These are phyloP conservation scores for Calephelis nemesis DNA, from an alignment of 1,140 invertebrate species.

Conservation along the genomic window DNA sequence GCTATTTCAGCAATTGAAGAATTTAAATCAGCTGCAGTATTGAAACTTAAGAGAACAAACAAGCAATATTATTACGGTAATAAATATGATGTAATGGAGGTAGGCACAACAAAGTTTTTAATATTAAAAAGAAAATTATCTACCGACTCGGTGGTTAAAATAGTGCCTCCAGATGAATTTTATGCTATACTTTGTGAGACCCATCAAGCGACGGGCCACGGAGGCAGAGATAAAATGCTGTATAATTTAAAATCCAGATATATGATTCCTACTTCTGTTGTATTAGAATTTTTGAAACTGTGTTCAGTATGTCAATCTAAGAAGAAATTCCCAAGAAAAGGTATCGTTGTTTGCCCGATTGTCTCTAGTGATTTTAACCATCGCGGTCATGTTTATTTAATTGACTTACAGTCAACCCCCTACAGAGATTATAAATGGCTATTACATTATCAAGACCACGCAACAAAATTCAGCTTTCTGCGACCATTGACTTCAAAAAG, in stretches of 20 bases:
- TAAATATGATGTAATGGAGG: slow-evolving; percentile 8
- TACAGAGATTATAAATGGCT: slow-evolving; percentile 16
- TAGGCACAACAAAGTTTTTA: neutral
- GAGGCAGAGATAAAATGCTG: slow-evolving; percentile 12
- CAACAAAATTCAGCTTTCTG: slow-evolving; percentile 32
- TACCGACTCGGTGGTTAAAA: neutral
- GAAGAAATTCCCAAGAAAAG: slow-evolving; percentile 6
- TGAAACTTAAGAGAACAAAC: too few species aligned
- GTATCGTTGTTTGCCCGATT: neutral
- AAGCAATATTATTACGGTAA: neutral
- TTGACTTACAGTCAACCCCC: slow-evolving; percentile 13
- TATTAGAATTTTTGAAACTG: neutral
- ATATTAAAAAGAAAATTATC: slow-evolving; percentile 19
- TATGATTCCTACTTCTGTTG: slow-evolving; percentile 1
- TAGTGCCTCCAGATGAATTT: slow-evolving; percentile 18
- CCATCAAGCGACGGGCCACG: neutral
- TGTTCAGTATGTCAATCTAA: slow-evolving; percentile 8
- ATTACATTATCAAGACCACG: slow-evolving; percentile 12
- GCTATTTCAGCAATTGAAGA: too few species aligned
- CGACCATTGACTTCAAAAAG: slow-evolving; percentile 49
- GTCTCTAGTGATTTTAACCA: slow-evolving; percentile 15
- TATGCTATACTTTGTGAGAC: slow-evolving; percentile 4
- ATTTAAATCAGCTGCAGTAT: too few species aligned
- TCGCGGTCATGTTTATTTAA: slow-evolving; percentile 6
- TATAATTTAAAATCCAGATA: slow-evolving; percentile 4